A percentile compares a stretch with the other conserved stretches of the same genome.
Conservation (phyloP, 1,140 invertebrate species). For the Hylyphantes graminicola region DNA sequence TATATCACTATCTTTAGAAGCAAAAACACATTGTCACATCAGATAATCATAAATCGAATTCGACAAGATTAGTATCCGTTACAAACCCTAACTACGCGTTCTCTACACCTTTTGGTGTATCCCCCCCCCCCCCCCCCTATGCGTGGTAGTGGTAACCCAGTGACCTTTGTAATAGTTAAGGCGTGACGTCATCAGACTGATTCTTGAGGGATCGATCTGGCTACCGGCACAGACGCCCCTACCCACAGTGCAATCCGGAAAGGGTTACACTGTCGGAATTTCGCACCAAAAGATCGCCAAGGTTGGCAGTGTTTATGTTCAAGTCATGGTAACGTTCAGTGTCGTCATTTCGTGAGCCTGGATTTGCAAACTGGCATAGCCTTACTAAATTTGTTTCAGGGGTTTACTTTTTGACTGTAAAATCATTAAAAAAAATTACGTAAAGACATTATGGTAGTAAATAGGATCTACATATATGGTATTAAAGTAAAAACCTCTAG, state of each 20-base stretch:
- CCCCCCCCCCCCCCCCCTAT: background rate
- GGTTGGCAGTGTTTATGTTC: slow-evolving; percentile 1
- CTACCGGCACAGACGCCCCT: slow-evolving; percentile 55
- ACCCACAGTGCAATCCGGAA: slow-evolving; percentile 52
- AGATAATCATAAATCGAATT: no score
- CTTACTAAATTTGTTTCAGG: no score
- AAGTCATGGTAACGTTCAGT: no score
- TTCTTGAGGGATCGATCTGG: slow-evolving; percentile 52
- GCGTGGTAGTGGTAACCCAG: slow-evolving; percentile 50
- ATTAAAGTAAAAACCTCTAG: no score
- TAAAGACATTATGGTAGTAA: no score
- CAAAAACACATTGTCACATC: no score
- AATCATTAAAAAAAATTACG: no score
- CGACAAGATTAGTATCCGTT: background rate
- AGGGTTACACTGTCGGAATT: slow-evolving; percentile 34
- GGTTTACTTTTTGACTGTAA: no score
- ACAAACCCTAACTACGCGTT: background rate
- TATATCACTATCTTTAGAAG: no score
- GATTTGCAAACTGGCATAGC: no score
- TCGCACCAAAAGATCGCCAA: slow-evolving; percentile 3
- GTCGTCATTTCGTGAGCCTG: no score
- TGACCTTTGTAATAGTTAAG: slow-evolving; percentile 55
- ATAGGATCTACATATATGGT: no score
- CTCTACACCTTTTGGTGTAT: slow-evolving; percentile 17
- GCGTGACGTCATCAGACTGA: slow-evolving; percentile 50